phyloP scores from a whole-genome alignment of 1,140 invertebrate species.

The Drosophila sturtevanti region DNA sequence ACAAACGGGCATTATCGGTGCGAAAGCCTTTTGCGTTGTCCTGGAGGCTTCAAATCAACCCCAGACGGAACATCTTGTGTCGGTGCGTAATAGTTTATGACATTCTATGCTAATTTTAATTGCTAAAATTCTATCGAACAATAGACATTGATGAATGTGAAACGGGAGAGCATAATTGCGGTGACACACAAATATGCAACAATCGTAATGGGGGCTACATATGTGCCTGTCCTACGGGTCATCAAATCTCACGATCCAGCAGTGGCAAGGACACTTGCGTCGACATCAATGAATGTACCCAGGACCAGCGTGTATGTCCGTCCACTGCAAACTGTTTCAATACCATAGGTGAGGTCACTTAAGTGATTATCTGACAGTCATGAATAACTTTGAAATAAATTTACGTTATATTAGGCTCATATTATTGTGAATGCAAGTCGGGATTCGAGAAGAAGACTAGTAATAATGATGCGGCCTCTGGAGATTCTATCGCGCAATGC shows the following conservation, averaged over 20 bases:
- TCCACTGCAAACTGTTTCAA: conserved; percentile 89
- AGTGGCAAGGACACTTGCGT: conserved; percentile 86
- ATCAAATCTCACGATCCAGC: conserved; percentile 83
- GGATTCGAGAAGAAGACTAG: conserved; percentile 86
- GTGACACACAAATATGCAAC: conserved; percentile 87
- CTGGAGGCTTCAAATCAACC: conserved; percentile 82
- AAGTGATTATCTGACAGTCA: background rate
- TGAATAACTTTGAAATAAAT: background rate
- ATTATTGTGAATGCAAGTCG: conserved; percentile 89
- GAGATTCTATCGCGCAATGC: conserved; percentile 83
- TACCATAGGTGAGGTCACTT: conserved; percentile 82
- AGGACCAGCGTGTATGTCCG: conserved; percentile 84
- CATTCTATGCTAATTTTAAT: background rate
- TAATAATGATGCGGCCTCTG: conserved; percentile 37
- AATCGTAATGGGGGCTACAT: conserved; percentile 90
- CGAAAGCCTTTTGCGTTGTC: conserved; percentile 83
- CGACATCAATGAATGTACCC: conserved; percentile 94
- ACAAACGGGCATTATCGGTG: conserved; percentile 85
- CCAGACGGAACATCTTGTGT: conserved; percentile 82
- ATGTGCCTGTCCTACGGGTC: conserved; percentile 89
- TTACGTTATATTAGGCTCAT: conserved; percentile 86
- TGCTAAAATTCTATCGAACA: conserved; percentile 6
- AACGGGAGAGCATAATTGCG: conserved; percentile 87
- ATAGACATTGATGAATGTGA: conserved; percentile 89
- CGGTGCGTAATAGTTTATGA: conserved; percentile 61